phyloP scores from a whole-genome alignment of 2,113 vertebrate genomes.

The Heterochromis multidens region DNA sequence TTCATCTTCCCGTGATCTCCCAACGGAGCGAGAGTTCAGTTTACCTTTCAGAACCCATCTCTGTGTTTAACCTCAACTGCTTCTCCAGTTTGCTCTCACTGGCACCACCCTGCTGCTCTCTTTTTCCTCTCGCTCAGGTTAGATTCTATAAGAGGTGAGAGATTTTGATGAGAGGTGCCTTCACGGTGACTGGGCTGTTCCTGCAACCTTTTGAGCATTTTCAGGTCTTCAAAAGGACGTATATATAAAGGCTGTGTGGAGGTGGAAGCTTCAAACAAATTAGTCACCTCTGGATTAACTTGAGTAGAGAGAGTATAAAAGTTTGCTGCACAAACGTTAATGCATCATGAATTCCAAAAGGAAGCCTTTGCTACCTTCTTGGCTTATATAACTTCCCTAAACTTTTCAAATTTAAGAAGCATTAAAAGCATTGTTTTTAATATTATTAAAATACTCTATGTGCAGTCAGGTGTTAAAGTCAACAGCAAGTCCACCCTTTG shows the following conservation, averaged over 20 bases:
- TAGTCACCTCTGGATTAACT: constrained; percentile 18
- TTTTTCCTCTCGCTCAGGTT: background rate
- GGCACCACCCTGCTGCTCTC: constrained; percentile 10
- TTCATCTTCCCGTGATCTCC: constrained; percentile 35
- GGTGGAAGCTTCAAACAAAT: constrained; percentile 22
- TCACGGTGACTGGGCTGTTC: background rate
- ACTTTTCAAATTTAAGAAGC: too few species aligned
- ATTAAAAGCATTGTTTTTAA: too few species aligned
- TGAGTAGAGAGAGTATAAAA: background rate
- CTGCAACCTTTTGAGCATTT: constrained; percentile 3
- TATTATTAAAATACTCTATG: too few species aligned
- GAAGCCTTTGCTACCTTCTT: background rate
- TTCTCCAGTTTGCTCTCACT: constrained; percentile 1
- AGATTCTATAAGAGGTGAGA: constrained; percentile 26
- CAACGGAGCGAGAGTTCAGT: constrained; percentile 21
- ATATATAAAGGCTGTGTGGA: background rate
- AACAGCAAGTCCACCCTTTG: too few species aligned
- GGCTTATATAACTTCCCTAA: too few species aligned
- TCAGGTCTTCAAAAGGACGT: background rate
- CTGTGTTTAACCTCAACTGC: constrained; percentile 33
- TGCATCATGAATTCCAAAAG: background rate
- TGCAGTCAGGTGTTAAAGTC: too few species aligned
- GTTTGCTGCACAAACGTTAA: background rate
- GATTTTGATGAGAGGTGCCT: constrained; percentile 16
- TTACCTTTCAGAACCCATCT: constrained; percentile 40